A percentile compares a stretch with the other conserved stretches of the same genome.
phyloP scores from a whole-genome alignment of 1,140 invertebrate species.

The Calephelis virginiensis region DNA sequence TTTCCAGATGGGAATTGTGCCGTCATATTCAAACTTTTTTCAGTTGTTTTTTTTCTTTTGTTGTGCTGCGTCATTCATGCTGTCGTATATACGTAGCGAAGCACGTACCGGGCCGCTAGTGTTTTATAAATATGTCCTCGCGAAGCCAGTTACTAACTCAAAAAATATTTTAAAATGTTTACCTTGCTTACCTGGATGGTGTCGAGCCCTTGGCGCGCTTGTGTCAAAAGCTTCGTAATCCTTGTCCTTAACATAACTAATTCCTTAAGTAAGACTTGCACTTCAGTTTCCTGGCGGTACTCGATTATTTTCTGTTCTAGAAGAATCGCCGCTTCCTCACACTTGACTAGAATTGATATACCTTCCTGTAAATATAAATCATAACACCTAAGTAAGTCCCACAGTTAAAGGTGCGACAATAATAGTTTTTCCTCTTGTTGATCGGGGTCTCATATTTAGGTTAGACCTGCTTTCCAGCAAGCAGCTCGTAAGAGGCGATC shows the following conservation, averaged over 20 bases:
- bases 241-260: constrained; percentile 70
- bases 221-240: constrained; percentile 79
- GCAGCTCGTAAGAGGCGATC: too few species aligned
- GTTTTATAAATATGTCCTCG: too few species aligned
- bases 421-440: not conserved
- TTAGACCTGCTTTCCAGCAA: too few species aligned
- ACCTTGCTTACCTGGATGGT: constrained; percentile 80
- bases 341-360: constrained; percentile 79
- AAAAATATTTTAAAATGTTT: constrained; percentile 24
- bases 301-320: constrained; percentile 79
- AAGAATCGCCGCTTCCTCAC: constrained; percentile 78
- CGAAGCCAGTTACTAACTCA: too few species aligned
- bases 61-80: too few species aligned
- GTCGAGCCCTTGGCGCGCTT: constrained; percentile 80
- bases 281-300: constrained; percentile 78
- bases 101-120: too few species aligned
- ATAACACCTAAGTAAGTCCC: not conserved
- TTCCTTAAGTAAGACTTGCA: constrained; percentile 68
- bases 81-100: too few species aligned
- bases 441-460: too few species aligned
- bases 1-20: too few species aligned
- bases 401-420: not conserved
- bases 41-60: too few species aligned
- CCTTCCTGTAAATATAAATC: constrained; percentile 76
- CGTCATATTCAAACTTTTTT: too few species aligned